Evolutionary conservation across 1,140 invertebrate genomes (phyloP).

Genomic region (Belonocnema kinseyi): DNA sequence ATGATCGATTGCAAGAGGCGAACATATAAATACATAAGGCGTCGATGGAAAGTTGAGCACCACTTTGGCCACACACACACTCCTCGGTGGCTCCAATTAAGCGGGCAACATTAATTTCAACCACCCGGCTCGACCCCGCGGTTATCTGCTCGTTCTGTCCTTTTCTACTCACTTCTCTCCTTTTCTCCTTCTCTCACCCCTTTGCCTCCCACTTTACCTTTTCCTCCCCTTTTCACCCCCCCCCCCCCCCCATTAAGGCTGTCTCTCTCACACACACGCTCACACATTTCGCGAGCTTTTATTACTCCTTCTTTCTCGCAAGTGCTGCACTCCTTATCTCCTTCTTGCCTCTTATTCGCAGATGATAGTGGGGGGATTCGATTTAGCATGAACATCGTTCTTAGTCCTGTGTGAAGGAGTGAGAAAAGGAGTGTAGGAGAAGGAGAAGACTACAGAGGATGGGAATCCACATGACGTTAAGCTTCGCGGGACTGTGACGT

Average conservation of each 20-base stretch:
- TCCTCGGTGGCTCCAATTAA: constrained; percentile 75
- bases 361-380: constrained; percentile 22
- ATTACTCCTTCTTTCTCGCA: constrained; percentile 44
- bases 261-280: constrained; percentile 10
- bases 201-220: constrained; percentile 30
- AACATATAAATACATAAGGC: constrained; percentile 27
- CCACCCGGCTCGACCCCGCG: constrained; percentile 69
- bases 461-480: constrained; percentile 53
- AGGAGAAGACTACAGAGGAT: constrained; percentile 47
- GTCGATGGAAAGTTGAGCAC: constrained; percentile 63
- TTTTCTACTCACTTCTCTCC: constrained; percentile 39
- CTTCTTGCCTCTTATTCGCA: constrained; percentile 37
- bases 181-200: constrained; percentile 40
- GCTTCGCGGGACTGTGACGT: constrained; percentile 49
- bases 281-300: constrained; percentile 6
- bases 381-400: constrained; percentile 47
- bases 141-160: constrained; percentile 64
- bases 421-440: constrained; percentile 40
- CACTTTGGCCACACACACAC: constrained; percentile 72
- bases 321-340: constrained; percentile 26
- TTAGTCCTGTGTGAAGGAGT: constrained; percentile 50
- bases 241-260: constrained; percentile 27
- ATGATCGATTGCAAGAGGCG: constrained; percentile 16
- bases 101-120: constrained; percentile 75
- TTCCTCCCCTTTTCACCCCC: constrained; percentile 32